Evolutionary conservation across 2,113 vertebrate species (phyloP), one percentile per base, ranked within the genome.

Genomic region (Sorex araneus): DNA sequence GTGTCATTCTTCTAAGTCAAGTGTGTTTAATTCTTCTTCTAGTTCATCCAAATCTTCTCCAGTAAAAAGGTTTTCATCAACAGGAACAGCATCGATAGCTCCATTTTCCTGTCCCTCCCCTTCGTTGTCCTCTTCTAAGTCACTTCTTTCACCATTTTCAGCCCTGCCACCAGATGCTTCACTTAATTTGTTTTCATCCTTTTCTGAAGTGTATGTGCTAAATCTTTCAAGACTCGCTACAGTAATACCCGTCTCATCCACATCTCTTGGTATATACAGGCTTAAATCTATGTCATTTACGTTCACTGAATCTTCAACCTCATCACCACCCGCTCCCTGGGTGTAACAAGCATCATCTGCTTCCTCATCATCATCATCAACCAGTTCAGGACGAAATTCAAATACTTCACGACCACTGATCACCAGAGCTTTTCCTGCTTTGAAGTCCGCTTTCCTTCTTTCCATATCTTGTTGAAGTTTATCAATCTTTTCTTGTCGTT

Each of bases 21-120:
- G 98, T 94, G 99, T 99, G 98, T 99, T 99, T 64, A 99, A 98
- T 95, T 99, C 99, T 97, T 99, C 99, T 96, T 99, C 99, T 91
- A 99, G 98, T 96, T 99, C 99, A 88, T 99, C 99, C 96, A 99
- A 97, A 97, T 99, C 99, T 97, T 99, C 99, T 34, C 99, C 99
- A 23, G 99, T 99, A 94, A 99, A 99, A 82, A 99, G 98, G 95
- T 99, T 99, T 97, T 99, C 99, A 77, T 99, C 99, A 85, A 99
- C 99, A 9, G 99, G 99, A 93, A 99, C 98, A 3, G 98, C 99
- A 96, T 98, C 98, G 0, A 98, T 97, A 1, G 98, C 97, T 40
- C 97, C 98, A 0, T 98, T 98, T 97, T 97, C 98, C 90, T 97
- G 94, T 87, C 97, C 97, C 27, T 85, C 97, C 43, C 97, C 97